Base-by-base conservation (phyloP, 2,888 invertebrate genomes). In the Euzophera pinguis region DNA sequence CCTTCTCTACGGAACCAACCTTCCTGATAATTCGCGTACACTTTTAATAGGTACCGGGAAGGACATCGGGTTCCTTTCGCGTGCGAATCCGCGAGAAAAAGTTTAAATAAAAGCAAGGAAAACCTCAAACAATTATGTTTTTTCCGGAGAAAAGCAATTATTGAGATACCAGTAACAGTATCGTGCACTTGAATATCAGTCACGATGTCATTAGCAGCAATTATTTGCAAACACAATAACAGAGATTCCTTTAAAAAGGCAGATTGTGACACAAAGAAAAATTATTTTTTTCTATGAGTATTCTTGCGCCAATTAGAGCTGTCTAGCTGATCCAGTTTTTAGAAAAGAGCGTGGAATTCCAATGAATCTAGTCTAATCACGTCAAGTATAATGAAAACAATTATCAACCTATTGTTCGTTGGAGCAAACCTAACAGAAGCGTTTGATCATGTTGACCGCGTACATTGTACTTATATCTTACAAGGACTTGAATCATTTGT, bases 281-380 rank as follows among this genome's bases (percentile, higher is more conserved):
- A 38, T 1, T 14, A 10, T 32, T 49, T 47, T 41, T 50, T 47
- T 35, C 47, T 39, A 50, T 38, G 50, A 50, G 32, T 57, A 63
- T 56, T 51, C 56, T 60, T n/a, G 32, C 43, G 9, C 9, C 48
- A 52, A 53, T 37, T 55, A 52, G 38, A 56, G 53, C 62, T 57
- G 72, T 77, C 73, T 73, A 52, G 56, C 53, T 3, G 55, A 65
- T 65, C 70, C 53, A 69, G 81, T 84, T 81, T 78, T 75, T 73
- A 79, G 82, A 80, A 83, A 74, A 60, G 39, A 51, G 54, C 50
- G 52, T 49, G 61, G 61, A 74, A 74, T 80, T 80, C 77, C 65
- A 57, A 49, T 63, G 68, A 79, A 76, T 72, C 67, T 58, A 59
- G 73, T 69, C 63, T 56, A 66, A 71, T 73, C 77, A 80, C 74